A percentile compares a stretch with the other conserved stretches of the same genome.
Evolutionary conservation across 2,797 vertebrate species (phyloP).

Genomic region (Odontamblyopus lacepedii): DNA sequence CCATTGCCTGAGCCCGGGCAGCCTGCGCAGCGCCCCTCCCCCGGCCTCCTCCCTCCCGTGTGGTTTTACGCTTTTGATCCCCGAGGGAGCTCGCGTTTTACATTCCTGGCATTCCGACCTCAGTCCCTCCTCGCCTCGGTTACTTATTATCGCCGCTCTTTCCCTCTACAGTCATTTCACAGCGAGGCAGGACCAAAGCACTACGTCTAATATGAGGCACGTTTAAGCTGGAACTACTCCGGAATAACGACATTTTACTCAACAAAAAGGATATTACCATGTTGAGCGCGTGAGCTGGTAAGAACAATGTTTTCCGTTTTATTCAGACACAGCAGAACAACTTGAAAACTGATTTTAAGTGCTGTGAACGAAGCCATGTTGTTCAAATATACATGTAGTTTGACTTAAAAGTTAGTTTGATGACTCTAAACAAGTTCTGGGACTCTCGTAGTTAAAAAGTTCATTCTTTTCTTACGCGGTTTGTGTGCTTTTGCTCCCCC

Average conservation of each 20-base stretch:
- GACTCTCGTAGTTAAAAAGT: background rate
- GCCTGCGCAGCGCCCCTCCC: background rate
- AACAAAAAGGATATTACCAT: constrained; percentile 19
- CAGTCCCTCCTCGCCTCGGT: constrained; percentile 81
- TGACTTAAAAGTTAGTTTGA: background rate
- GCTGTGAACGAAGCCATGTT: background rate
- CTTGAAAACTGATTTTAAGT: background rate
- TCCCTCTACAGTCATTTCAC: constrained; percentile 68
- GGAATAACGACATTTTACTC: constrained; percentile 36
- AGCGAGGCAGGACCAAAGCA: constrained; percentile 49
- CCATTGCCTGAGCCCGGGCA: background rate
- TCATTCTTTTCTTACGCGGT: constrained; percentile 30
- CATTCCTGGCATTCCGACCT: constrained; percentile 92
- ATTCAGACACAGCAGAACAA: constrained; percentile 9
- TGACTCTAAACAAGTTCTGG: background rate
- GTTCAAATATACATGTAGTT: background rate
- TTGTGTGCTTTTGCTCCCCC: constrained; percentile 61
- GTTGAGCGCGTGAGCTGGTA: constrained; percentile 71
- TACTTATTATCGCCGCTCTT: constrained; percentile 80
- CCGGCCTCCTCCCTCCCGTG: constrained; percentile 38
- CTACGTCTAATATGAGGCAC: constrained; percentile 50
- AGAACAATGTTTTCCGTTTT: constrained; percentile 29
- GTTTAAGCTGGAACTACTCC: constrained; percentile 30
- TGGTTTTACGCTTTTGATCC: constrained; percentile 85
- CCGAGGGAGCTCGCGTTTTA: constrained; percentile 87